Conservation (phyloP, 1,140 invertebrate species). For the Steinernema feltiae region DNA sequence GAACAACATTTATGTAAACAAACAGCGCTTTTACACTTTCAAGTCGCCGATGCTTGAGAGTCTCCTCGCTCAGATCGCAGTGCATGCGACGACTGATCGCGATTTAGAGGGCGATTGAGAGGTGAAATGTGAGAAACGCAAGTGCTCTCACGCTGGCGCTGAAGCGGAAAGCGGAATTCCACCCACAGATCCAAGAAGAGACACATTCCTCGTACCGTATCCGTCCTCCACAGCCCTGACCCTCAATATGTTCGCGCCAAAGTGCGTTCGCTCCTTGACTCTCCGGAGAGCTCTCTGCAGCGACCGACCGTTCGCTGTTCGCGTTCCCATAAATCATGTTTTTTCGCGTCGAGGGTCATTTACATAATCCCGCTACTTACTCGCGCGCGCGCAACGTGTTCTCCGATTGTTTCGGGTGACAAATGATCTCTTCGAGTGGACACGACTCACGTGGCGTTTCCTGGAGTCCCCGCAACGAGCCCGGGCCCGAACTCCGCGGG, state of each 20-base stretch:
- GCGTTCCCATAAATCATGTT: constrained; percentile 11
- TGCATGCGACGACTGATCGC: background rate
- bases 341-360: constrained; percentile 15
- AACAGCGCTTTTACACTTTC: constrained; percentile 11
- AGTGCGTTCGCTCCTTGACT: constrained; percentile 10
- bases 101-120: background rate
- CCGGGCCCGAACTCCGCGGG: background rate
- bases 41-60: constrained; percentile 10
- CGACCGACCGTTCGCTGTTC: background rate
- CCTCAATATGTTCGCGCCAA: background rate
- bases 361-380: constrained; percentile 14
- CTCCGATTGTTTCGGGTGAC: background rate
- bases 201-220: no score
- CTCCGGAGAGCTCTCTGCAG: background rate
- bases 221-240: background rate
- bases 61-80: background rate
- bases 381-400: constrained; percentile 2
- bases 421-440: constrained; percentile 4
- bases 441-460: background rate
- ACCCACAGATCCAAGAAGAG: no score
- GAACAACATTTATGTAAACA: constrained; percentile 11
- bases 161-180: background rate
- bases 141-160: no score
- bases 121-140: no score
- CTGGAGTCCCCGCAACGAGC: background rate